phyloP scores from a whole-genome alignment of 2,888 invertebrate species.

The Pterostichus madidus region DNA sequence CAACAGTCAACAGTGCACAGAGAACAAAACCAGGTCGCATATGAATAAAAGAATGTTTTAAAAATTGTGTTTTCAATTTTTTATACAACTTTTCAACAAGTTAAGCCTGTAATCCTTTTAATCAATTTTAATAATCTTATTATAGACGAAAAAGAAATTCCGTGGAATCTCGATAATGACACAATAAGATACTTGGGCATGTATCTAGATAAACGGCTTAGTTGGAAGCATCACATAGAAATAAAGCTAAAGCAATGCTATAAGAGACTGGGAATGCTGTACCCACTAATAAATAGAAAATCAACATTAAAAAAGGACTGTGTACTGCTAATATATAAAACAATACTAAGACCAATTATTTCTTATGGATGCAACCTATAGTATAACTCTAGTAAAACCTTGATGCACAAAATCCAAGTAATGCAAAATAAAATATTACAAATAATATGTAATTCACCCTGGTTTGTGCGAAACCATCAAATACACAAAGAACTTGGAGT shows the following conservation, averaged over 20 bases:
- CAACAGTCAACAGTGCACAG: too few species aligned
- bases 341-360: neutral
- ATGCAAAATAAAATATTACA: conserved; percentile 13
- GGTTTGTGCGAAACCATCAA: conserved; percentile 11
- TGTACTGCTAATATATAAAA: conserved; percentile 12
- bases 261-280: conserved; percentile 3
- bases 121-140: too few species aligned
- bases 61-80: too few species aligned
- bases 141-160: too few species aligned
- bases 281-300: conserved; percentile 15
- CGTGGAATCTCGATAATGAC: conserved; percentile 1
- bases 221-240: neutral
- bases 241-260: conserved; percentile 9
- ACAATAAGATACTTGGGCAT: conserved; percentile 3
- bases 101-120: too few species aligned
- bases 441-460: conserved; percentile 1
- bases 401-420: conserved; percentile 3
- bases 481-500: neutral
- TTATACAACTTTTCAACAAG: too few species aligned
- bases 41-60: too few species aligned
- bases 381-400: neutral
- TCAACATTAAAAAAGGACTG: conserved; percentile 5
- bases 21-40: too few species aligned
- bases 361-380: conserved; percentile 4
- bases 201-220: neutral